Base-by-base conservation (phyloP, 53 echinoderm and acorn worm species). In the Henricia sp. region DNA sequence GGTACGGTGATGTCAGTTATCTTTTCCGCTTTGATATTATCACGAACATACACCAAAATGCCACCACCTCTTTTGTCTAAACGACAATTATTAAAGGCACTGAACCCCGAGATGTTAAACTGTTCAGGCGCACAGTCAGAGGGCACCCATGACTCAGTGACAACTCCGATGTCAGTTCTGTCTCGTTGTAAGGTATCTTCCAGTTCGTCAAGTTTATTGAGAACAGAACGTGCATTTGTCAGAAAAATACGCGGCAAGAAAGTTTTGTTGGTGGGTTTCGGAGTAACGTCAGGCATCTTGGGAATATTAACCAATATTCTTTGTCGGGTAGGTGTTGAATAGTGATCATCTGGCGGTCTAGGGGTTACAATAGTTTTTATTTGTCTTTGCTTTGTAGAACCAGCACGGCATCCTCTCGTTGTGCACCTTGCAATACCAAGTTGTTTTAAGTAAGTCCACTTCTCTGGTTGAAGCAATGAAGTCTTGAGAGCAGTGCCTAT, bases 161-260 rank as follows among this genome's bases (percentile, higher is more conserved):
- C 20, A 30, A 66, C 66, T 30, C 35, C 34, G 4, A 66, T 66
- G 8, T 66, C 66, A 37, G 38, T 33, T 35, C 19, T 66, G 28
- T 66, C 66, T 34, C 36, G 66, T 27, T 71, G 42, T 48, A 71
- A 29, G 25, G 13, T 10, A 20, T 71, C 46, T 28, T 17, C 71
- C 50, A 71, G 28, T 71, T 71, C 71, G 46, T 71, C 46, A 20
- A 10, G 28, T 71, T 71, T 71, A 50, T 71, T 71, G 71, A 71
- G 28, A 26, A 71, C 71, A 44, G 71, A 71, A 13, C 71, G 46
- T 20, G 46, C 71, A 71, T 71, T 71, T 16, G 71, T 71, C 25
- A 48, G 28, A 8, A 71, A 71, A 48, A 71, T 43, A 19, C 71
- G 46, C 26, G 71, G 71, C 26, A 71, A 32, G 46, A 71, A 71